Evolutionary conservation across 2,113 vertebrate genomes (phyloP).

Genomic region (Apodemus speciosus): DNA sequence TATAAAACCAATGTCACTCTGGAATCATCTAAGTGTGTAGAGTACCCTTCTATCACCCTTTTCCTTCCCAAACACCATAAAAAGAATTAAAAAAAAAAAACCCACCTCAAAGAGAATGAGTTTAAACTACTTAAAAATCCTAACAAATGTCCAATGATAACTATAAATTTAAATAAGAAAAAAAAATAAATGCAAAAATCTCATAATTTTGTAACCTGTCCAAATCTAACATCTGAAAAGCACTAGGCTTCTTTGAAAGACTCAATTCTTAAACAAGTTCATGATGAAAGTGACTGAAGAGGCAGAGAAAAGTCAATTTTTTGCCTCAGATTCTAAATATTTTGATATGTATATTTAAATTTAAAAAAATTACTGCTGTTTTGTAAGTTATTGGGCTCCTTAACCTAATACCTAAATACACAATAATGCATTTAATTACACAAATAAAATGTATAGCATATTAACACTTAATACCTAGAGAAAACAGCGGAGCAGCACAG

Average conservation of each 20-base stretch:
- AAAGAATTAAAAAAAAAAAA: not conserved
- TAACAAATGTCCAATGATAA: slow-evolving; percentile 79
- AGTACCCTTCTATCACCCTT: slow-evolving; percentile 54
- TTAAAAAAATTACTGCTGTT: slow-evolving; percentile 30
- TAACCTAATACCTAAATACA: slow-evolving; percentile 37
- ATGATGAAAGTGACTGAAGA: slow-evolving; percentile 50
- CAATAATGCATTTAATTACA: slow-evolving; percentile 46
- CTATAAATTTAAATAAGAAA: slow-evolving; percentile 75
- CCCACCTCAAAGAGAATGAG: slow-evolving; percentile 64
- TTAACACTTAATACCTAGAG: slow-evolving; percentile 15
- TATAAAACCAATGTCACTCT: slow-evolving; percentile 58
- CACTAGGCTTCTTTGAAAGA: slow-evolving; percentile 57
- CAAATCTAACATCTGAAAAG: slow-evolving; percentile 72
- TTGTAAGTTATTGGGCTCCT: slow-evolving; percentile 51
- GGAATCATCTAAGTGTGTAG: slow-evolving; percentile 2
- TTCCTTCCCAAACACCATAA: slow-evolving; percentile 57
- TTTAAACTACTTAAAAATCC: slow-evolving; percentile 75
- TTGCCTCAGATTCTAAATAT: slow-evolving; percentile 47
- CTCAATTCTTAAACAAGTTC: slow-evolving; percentile 62
- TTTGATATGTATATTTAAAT: slow-evolving; percentile 40
- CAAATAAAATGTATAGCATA: slow-evolving; percentile 36
- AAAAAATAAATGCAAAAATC: slow-evolving; percentile 71
- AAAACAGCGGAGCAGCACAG: slow-evolving; percentile 43
- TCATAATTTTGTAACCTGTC: slow-evolving; percentile 72
- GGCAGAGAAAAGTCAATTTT: slow-evolving; percentile 37